Conservation (phyloP, 2,888 invertebrate species). For the Steromphala cineraria region DNA sequence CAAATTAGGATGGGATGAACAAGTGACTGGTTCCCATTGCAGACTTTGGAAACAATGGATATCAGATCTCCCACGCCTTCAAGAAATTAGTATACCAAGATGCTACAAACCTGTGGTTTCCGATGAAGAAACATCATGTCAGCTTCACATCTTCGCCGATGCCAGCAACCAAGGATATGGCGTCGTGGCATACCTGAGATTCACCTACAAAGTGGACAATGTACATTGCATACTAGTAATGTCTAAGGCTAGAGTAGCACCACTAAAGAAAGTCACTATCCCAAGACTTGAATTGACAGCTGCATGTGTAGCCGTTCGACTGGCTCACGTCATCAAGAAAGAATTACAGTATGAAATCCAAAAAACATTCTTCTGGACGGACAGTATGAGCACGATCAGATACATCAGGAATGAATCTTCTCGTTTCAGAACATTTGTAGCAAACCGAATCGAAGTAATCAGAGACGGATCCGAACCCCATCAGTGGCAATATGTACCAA, state of each 20-base stretch:
- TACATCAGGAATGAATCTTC: conserved; percentile 13
- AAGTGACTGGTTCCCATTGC: neutral
- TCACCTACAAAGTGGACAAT: neutral
- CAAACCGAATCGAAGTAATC: conserved; percentile 12
- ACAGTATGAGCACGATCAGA: neutral
- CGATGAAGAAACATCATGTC: neutral
- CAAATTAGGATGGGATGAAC: conserved; percentile 8
- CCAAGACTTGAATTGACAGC: conserved; percentile 18
- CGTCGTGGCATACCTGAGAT: neutral
- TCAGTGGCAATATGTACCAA: neutral
- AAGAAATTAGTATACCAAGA: neutral
- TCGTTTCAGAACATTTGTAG: conserved; percentile 21
- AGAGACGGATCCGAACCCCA: neutral
- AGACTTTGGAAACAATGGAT: neutral
- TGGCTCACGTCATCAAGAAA: neutral
- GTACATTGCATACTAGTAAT: neutral
- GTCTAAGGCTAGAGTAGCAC: conserved; percentile 9
- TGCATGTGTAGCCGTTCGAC: neutral
- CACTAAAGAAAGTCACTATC: neutral
- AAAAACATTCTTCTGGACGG: too few relatives aligned
- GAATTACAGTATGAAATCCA: neutral
- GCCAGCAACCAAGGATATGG: conserved; percentile 17
- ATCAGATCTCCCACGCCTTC: conserved; percentile 10
- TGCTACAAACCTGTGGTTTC: neutral
- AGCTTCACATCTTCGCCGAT: conserved; percentile 9